These are phyloP conservation scores for Pararge aegeria DNA, from an alignment of 1,140 invertebrate species.

Conservation along the genomic window DNA sequence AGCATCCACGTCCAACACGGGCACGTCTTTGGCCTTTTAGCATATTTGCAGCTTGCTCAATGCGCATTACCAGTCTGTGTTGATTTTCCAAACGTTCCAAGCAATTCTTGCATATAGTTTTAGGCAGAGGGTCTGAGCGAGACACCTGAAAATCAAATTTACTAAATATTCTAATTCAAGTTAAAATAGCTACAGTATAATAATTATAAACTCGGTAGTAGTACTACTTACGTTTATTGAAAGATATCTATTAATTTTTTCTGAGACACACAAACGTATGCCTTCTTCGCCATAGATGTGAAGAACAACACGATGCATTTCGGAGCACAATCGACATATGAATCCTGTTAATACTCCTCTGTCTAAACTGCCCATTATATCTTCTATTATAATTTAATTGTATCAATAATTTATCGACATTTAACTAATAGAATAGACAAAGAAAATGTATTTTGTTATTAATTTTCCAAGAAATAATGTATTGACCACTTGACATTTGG, in stretches of 20 bases:
- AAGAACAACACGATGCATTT: slow-evolving; percentile 89
- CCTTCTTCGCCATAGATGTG: slow-evolving; percentile 89
- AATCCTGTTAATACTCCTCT: slow-evolving; percentile 88
- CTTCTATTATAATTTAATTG: background rate
- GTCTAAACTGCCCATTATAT: slow-evolving; percentile 86
- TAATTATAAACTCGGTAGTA: slow-evolving; percentile 17
- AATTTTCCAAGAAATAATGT: no score
- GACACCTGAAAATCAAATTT: slow-evolving; percentile 80
- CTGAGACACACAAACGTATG: slow-evolving; percentile 84
- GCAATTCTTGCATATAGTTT: slow-evolving; percentile 86
- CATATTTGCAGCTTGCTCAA: slow-evolving; percentile 71
- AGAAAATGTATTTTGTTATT: no score
- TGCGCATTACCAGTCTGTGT: slow-evolving; percentile 84
- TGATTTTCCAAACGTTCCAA: slow-evolving; percentile 85
- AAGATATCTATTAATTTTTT: slow-evolving; percentile 88
- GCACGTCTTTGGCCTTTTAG: slow-evolving; percentile 55
- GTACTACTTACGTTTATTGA: slow-evolving; percentile 83
- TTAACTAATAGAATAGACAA: no score
- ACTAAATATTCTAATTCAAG: background rate
- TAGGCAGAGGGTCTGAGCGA: slow-evolving; percentile 86
- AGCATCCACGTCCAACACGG: slow-evolving; percentile 40
- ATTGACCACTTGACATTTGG: no score
- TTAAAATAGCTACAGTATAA: background rate
- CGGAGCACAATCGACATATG: slow-evolving; percentile 88
- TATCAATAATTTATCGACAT: background rate